Conservation (phyloP, 2,888 invertebrate genomes). For the Nemoura dubitans region DNA sequence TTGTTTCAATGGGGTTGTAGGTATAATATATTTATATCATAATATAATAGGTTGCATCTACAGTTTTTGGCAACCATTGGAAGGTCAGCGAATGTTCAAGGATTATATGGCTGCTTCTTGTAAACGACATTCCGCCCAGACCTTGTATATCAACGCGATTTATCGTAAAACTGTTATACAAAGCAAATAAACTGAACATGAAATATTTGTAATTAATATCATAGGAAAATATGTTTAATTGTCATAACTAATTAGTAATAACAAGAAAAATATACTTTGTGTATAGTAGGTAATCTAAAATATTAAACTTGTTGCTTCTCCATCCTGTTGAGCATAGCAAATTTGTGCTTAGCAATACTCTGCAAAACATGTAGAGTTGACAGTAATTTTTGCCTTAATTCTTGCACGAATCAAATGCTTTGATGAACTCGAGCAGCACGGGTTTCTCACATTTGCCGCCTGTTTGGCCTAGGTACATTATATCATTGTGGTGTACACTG, state of each 20-base stretch:
- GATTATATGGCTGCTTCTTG: neutral
- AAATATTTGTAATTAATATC: neutral
- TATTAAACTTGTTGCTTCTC: neutral
- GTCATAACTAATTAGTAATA: neutral
- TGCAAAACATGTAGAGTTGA: neutral
- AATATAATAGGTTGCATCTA: neutral
- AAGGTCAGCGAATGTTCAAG: neutral
- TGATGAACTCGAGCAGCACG: neutral
- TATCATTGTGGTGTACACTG: neutral
- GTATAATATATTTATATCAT: conserved; percentile 25
- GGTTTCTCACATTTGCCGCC: neutral
- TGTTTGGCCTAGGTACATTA: neutral
- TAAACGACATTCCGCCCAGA: neutral
- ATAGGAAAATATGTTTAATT: conserved; percentile 12
- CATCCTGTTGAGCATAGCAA: neutral
- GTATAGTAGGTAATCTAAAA: neutral
- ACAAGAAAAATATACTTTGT: conserved; percentile 12
- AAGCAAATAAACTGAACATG: neutral
- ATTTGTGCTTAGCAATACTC: neutral
- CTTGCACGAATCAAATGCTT: neutral
- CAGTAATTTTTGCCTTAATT: neutral
- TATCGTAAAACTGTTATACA: neutral
- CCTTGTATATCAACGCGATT: neutral
- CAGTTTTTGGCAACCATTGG: neutral
- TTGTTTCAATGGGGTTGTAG: neutral